phyloP scores from a whole-genome alignment of 2,113 vertebrate species.

The Astur gentilis region DNA sequence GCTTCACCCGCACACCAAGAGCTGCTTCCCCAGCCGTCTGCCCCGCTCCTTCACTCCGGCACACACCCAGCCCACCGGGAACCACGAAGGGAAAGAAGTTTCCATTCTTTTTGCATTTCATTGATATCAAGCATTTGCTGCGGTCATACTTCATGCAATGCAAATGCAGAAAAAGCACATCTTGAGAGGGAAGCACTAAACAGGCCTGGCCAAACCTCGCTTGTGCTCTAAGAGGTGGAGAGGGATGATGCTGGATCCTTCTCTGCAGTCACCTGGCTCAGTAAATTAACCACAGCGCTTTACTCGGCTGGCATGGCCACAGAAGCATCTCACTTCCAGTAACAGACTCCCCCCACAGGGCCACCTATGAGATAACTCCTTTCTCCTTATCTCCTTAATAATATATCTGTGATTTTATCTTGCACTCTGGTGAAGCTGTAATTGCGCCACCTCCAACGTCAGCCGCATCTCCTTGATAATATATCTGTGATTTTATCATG shows the following conservation, averaged over 20 bases:
- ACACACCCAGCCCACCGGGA: not conserved
- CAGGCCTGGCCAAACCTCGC: not conserved
- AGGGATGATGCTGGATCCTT: not conserved
- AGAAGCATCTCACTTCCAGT: not conserved
- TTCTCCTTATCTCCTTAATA: not conserved
- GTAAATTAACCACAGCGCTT: fast-evolving
- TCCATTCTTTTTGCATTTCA: not conserved
- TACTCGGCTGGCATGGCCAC: not conserved
- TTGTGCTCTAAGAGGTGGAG: not conserved
- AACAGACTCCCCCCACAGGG: not conserved
- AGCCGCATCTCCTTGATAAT: no score
- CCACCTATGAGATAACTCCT: not conserved
- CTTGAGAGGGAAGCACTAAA: not conserved
- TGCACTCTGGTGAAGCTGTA: not conserved
- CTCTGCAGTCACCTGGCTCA: not conserved
- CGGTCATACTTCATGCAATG: not conserved
- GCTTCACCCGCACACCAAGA: not conserved
- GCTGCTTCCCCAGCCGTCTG: not conserved
- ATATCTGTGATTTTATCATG: fast-evolving
- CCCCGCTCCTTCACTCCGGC: not conserved
- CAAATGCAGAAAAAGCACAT: not conserved
- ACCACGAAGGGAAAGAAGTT: not conserved
- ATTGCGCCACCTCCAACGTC: fast-evolving
- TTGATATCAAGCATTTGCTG: not conserved
- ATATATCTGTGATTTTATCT: not conserved